A percentile compares a stretch with the other conserved stretches of the same genome.
Conservation (phyloP, 2,113 vertebrate genomes). For the Chelonoidis abingdonii region DNA sequence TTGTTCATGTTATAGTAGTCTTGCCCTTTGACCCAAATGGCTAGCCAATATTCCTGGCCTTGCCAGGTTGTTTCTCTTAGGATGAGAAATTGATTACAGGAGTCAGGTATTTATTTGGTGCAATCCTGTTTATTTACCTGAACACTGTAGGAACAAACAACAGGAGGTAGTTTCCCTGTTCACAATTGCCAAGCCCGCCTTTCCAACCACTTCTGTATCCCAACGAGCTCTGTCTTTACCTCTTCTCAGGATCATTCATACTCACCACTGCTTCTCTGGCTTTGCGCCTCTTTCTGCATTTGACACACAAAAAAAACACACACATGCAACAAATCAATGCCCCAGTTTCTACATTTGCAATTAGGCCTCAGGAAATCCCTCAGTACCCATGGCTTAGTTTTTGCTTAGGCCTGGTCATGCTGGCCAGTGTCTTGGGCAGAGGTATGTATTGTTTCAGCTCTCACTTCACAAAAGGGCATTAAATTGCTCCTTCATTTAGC, state of each 20-base stretch:
- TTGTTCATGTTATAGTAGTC: not conserved
- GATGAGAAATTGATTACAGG: not conserved
- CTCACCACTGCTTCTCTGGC: not conserved
- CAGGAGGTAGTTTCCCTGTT: not conserved
- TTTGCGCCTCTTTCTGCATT: not conserved
- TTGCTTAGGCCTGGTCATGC: not conserved
- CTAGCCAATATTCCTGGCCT: not conserved
- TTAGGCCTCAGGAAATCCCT: not conserved
- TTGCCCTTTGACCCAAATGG: not conserved
- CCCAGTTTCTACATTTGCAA: not conserved
- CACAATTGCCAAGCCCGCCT: not conserved
- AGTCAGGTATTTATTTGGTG: not conserved
- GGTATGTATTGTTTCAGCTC: not conserved
- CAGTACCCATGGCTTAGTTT: not conserved
- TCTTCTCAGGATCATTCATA: not conserved
- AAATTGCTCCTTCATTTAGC: not conserved
- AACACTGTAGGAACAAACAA: not conserved
- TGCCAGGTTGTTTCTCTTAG: not conserved
- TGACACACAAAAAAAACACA: not conserved
- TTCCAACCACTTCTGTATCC: not conserved
- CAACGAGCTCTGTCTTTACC: not conserved
- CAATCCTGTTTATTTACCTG: not conserved
- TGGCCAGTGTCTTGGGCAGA: not conserved
- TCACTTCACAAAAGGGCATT: not conserved
- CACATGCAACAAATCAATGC: not conserved